phyloP scores from a whole-genome alignment of 2,797 vertebrate species.

The Eidolon dupreanum region DNA sequence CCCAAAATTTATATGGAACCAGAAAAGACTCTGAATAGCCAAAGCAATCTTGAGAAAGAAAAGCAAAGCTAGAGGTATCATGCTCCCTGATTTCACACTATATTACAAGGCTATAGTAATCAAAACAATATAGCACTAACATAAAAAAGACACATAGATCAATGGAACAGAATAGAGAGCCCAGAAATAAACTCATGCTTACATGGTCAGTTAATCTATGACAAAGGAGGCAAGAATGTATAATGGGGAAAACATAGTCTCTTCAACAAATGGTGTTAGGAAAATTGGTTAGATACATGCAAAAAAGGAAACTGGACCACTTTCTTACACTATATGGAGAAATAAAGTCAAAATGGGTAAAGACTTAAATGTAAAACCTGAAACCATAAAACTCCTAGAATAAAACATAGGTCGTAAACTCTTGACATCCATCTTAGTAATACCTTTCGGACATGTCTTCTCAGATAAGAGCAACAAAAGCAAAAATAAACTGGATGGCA shows the following conservation, averaged over 20 bases:
- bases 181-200: not conserved
- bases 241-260: not conserved
- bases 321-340: not conserved
- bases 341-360: not conserved
- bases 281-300: not conserved
- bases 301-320: not conserved
- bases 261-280: not conserved
- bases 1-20: not conserved
- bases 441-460: not conserved
- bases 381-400: not conserved
- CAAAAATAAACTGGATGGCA: too few relatives aligned
- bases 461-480: not conserved
- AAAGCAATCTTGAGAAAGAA: not conserved
- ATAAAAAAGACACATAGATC: too few relatives aligned
- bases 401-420: not conserved
- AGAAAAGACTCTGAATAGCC: not conserved
- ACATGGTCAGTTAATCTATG: not conserved
- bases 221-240: not conserved
- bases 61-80: not conserved
- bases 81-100: not conserved
- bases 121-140: not conserved
- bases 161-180: not conserved
- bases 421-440: not conserved
- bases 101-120: not conserved
- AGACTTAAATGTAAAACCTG: not conserved